Percentiles rank a stretch among this genome's conserved stretches.
phyloP scores from a whole-genome alignment of 2,113 vertebrate genomes.

The Dinomys branickii region DNA sequence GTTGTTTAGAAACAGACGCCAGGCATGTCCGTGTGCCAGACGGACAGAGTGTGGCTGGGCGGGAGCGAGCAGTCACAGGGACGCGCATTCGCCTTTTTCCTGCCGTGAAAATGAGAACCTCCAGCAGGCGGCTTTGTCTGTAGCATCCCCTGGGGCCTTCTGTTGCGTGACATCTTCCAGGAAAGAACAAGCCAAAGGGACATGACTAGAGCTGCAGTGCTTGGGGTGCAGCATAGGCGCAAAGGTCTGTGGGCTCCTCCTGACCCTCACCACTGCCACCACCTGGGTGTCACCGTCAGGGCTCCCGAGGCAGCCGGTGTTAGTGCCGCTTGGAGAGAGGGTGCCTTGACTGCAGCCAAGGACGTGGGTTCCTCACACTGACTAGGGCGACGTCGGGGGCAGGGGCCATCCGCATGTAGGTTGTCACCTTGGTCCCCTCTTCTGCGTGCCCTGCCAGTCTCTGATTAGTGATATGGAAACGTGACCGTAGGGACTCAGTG shows the following conservation, averaged over 20 bases:
- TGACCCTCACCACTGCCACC: accelerated
- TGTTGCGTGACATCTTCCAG: no score
- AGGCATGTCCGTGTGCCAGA: accelerated
- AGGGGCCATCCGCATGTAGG: neutral
- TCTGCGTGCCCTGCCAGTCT: neutral
- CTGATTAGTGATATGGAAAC: neutral
- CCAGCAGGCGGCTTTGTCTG: no score
- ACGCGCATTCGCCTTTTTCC: neutral
- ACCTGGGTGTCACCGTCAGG: neutral
- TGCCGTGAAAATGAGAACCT: neutral
- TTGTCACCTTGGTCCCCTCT: neutral
- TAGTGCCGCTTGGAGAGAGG: neutral
- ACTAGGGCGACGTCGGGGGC: neutral
- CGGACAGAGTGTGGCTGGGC: neutral
- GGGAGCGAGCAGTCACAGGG: neutral
- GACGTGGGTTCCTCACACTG: neutral
- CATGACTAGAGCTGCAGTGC: neutral
- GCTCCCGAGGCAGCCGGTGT: neutral
- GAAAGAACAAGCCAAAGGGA: neutral
- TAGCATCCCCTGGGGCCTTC: neutral
- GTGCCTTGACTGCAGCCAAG: neutral
- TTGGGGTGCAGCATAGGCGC: neutral
- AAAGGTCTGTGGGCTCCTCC: neutral
- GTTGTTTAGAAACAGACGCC: neutral
- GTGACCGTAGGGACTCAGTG: neutral